phyloP scores from a whole-genome alignment of 2,888 invertebrate species.

The Mamestra brassicae region DNA sequence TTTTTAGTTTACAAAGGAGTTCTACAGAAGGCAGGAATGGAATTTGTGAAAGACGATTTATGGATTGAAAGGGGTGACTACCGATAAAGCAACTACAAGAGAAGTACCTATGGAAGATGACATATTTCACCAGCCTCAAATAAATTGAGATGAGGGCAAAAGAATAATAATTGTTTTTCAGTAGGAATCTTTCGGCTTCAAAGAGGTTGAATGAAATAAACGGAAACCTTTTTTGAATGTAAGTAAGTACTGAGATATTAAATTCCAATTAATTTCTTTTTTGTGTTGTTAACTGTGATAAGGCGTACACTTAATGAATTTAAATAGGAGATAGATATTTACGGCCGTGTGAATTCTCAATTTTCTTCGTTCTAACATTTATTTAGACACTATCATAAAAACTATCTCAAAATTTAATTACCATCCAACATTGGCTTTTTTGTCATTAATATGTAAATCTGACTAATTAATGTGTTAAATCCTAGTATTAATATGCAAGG shows the following conservation, averaged over 20 bases:
- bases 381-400: conserved; percentile 43
- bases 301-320: conserved; percentile 29
- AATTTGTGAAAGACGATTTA: neutral
- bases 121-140: neutral
- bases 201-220: neutral
- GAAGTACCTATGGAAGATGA: neutral
- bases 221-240: neutral
- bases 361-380: conserved; percentile 39
- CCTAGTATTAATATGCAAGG: conserved; percentile 46
- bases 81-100: neutral
- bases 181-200: neutral
- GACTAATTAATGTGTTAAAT: conserved; percentile 62
- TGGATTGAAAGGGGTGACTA: neutral
- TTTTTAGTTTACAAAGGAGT: neutral
- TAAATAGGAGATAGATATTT: conserved; percentile 42
- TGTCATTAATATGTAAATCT: conserved; percentile 62
- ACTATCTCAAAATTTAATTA: conserved; percentile 50
- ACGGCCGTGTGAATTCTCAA: conserved; percentile 54
- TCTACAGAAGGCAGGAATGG: neutral
- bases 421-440: conserved; percentile 42
- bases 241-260: conserved; percentile 12
- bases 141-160: neutral
- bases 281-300: conserved; percentile 35
- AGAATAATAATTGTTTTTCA: neutral
- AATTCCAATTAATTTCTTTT: conserved; percentile 20